Evolutionary conservation across 2,113 vertebrate genomes (phyloP).

Genomic region (Pseudorasbora parva): DNA sequence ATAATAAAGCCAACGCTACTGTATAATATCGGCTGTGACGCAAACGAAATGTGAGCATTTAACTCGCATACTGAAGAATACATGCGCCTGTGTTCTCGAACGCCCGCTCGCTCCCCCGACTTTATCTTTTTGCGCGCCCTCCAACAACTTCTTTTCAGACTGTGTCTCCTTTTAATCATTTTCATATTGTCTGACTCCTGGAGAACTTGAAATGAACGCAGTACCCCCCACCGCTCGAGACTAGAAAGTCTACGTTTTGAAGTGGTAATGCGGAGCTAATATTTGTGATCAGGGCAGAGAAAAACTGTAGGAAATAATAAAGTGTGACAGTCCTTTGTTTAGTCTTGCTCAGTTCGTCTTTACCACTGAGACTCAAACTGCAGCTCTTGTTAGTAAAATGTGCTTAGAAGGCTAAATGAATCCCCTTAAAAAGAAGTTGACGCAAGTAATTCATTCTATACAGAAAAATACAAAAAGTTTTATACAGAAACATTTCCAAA

Average conservation of each 20-base stretch:
- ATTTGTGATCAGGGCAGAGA: constrained; percentile 68
- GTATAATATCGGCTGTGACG: not conserved
- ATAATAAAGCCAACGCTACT: not conserved
- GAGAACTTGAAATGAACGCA: constrained; percentile 61
- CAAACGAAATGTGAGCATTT: not conserved
- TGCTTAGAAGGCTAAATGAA: constrained; percentile 3
- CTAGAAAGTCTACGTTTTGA: constrained; percentile 71
- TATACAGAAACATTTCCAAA: not conserved
- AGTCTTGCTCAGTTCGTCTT: constrained; percentile 62
- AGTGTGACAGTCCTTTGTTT: constrained; percentile 70
- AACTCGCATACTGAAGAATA: not conserved
- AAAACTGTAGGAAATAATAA: constrained; percentile 65
- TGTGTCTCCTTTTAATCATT: constrained; percentile 47
- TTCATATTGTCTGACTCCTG: constrained; percentile 57
- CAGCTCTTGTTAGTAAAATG: constrained; percentile 21
- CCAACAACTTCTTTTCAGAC: constrained; percentile 10
- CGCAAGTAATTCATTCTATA: not conserved
- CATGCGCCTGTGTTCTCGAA: not conserved
- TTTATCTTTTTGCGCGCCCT: not conserved
- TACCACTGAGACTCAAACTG: constrained; percentile 45
- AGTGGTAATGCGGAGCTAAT: constrained; percentile 73
- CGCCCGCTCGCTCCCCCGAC: not conserved
- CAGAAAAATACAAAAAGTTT: not conserved
- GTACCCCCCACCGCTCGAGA: constrained; percentile 56
- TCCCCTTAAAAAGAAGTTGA: constrained; percentile 1